Evolutionary conservation across 2,797 vertebrate species (phyloP).

Genomic region (Chloroceryle amazona): DNA sequence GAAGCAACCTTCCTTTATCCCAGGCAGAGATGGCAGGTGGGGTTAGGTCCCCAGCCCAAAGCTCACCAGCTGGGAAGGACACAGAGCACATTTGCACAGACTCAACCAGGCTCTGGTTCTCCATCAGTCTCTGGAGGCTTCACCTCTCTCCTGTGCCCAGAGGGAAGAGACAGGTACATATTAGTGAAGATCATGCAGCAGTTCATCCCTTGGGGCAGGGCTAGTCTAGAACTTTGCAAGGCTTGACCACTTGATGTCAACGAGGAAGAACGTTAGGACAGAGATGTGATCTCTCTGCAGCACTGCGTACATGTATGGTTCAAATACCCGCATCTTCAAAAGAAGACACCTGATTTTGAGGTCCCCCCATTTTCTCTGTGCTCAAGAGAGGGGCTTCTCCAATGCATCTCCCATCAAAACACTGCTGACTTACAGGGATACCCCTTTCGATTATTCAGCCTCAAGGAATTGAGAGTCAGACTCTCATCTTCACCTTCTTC

Average conservation of each 20-base stretch:
- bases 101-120: neutral
- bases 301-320: neutral
- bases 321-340: neutral
- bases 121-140: neutral
- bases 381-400: neutral
- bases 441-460: neutral
- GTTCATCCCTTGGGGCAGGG: neutral
- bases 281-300: neutral
- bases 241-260: neutral
- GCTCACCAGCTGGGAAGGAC: neutral
- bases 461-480: neutral
- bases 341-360: neutral
- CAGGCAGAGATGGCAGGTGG: neutral
- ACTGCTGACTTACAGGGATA: neutral
- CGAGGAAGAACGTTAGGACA: neutral
- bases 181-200: neutral
- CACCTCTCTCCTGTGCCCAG: neutral
- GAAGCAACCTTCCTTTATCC: conserved; percentile 47
- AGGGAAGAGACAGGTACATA: neutral
- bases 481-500: neutral
- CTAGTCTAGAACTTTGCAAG: neutral
- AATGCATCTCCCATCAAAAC: neutral
- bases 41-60: neutral
- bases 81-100: neutral
- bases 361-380: neutral